These are phyloP conservation scores for Gambusia holbrooki DNA, from an alignment of 2,113 vertebrate genomes.

Conservation along the genomic window DNA sequence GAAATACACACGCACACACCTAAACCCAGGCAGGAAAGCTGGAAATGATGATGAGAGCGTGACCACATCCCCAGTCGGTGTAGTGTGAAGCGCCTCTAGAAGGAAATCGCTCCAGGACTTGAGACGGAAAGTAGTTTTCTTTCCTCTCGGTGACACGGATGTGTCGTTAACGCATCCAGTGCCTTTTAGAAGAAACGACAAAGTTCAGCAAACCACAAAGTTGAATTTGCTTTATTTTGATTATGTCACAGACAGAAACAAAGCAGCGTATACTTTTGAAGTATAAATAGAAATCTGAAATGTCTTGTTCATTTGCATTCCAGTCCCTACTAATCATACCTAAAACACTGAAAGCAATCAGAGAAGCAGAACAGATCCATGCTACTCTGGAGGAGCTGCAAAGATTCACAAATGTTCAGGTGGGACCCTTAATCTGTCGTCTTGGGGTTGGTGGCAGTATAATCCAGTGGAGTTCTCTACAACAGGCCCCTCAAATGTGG, in stretches of 20 bases:
- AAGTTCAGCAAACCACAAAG: not conserved
- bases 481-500: not conserved
- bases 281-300: too few species aligned
- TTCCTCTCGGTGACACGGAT: not conserved
- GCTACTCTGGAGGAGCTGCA: not conserved
- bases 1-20: not conserved
- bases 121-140: conserved; percentile 43
- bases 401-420: not conserved
- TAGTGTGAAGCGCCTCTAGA: not conserved
- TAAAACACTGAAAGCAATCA: not conserved
- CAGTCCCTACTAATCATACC: not conserved
- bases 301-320: too few species aligned
- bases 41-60: conserved; percentile 24
- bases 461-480: not conserved
- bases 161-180: not conserved
- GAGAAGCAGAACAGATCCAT: not conserved
- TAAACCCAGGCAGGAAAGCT: conserved; percentile 1
- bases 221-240: not conserved
- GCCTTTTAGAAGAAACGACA: not conserved
- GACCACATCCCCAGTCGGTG: conserved; percentile 16
- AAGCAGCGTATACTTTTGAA: not conserved
- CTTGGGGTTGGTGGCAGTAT: not conserved
- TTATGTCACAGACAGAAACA: not conserved
- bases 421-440: not conserved
- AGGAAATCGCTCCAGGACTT: conserved; percentile 15